Evolutionary conservation across 1,140 invertebrate species (phyloP).

Genomic region (Asbolus verrucosus): DNA sequence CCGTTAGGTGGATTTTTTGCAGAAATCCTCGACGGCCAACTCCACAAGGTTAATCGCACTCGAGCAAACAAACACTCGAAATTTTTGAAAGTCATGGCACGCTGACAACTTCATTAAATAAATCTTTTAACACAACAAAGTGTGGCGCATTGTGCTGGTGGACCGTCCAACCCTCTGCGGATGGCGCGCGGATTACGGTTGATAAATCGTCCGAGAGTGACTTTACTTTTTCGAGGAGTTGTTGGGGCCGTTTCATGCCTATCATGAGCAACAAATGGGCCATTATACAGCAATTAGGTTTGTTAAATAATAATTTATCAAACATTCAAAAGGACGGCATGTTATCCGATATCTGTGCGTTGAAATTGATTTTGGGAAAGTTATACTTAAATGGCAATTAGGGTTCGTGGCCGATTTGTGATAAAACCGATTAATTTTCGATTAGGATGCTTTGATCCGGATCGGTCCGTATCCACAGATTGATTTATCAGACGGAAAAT

Average conservation of each 20-base stretch:
- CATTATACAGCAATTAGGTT: conserved; percentile 40
- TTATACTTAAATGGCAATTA: conserved; percentile 38
- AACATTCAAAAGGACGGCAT: conserved; percentile 40
- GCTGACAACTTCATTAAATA: conserved; percentile 24
- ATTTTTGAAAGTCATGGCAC: conserved; percentile 7
- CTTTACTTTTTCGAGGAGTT: conserved; percentile 39
- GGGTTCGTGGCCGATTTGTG: conserved; percentile 19
- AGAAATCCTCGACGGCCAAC: too few relatives aligned
- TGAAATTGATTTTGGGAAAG: conserved; percentile 31
- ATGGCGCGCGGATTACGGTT: conserved; percentile 11
- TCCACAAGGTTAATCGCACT: too few relatives aligned
- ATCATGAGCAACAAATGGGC: conserved; percentile 34
- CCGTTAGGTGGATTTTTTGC: too few relatives aligned
- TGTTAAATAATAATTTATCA: conserved; percentile 45
- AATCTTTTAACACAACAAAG: conserved; percentile 31
- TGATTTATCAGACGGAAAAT: too few relatives aligned
- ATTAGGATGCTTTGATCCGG: not conserved
- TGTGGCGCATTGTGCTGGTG: conserved; percentile 12
- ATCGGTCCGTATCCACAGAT: not conserved
- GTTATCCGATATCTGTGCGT: conserved; percentile 14
- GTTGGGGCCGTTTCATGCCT: conserved; percentile 28
- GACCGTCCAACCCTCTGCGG: conserved; percentile 8
- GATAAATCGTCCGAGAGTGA: conserved; percentile 38
- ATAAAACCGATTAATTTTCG: conserved; percentile 12
- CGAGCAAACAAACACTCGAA: too few relatives aligned